Evolutionary conservation across 1,140 invertebrate genomes (phyloP), one percentile per base, ranked within the genome.

Genomic region (Sipha flava): DNA sequence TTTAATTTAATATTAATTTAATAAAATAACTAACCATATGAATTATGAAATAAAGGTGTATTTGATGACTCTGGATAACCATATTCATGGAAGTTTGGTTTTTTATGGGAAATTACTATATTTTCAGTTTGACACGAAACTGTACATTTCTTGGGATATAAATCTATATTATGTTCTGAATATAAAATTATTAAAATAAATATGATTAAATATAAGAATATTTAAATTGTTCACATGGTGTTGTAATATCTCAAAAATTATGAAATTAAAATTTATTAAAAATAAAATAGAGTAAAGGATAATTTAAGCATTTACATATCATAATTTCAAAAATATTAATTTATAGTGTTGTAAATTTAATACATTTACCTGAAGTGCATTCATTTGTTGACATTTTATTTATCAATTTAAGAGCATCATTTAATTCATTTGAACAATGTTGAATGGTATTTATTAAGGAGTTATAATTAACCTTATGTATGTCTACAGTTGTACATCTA

Each of bases 71-170:
- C 49, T 5, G 70, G 70, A 54, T 75, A 54, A 4, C 1, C 12
- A 26, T 37, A 75, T 34, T 75, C 23, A 18, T 40, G 52, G 21
- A 26, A 0, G 16, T 14, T 31, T 34, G 70, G 1, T 7, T 37
- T 73, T 34, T 12, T 0, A 73, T 26, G 5, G 21, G 49, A 2
- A 2, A 12, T 47, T 43, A 10, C 34, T 49, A 75, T 16, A 54
- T 75, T 75, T 1, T 59, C 73, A 40, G 73, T 77, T 59, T 77
- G 73, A n/a, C 73, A 57, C 0, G 73, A 77, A 77, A 77, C 73
- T 77, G 73, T 26, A 75, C 70, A 37, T 54, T 75, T 75, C 0
- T 75, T 54, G 6, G n/a, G 1, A 4, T 3, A 26, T 73, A 73
- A 14, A 52, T 43, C 3, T 10, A 18, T 21, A n/a, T 62, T n/a